A percentile compares a stretch with the other conserved stretches of the same genome.
These are phyloP conservation scores for Ceratina australensis DNA, from an alignment of 1,140 invertebrate genomes.

Conservation along the genomic window DNA sequence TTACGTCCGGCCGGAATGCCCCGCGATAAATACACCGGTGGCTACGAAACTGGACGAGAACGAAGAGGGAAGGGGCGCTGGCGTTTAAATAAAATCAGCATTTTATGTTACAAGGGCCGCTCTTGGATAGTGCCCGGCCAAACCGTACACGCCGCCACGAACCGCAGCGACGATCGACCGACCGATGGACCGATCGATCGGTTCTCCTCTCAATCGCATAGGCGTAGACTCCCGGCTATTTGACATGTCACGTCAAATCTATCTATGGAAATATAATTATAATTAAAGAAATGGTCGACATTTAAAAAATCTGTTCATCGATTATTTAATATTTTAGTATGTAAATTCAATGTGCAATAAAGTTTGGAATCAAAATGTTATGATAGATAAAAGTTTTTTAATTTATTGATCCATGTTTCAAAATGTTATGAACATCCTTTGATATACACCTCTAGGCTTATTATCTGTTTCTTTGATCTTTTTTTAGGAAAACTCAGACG, in stretches of 20 bases:
- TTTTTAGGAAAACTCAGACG: too few species aligned
- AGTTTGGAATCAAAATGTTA: too few species aligned
- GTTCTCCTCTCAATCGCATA: conserved; percentile 27
- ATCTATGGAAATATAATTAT: too few species aligned
- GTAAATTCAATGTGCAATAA: too few species aligned
- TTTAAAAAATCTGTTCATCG: too few species aligned
- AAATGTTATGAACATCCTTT: too few species aligned
- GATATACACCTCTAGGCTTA: too few species aligned
- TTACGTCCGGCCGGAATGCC: conserved; percentile 71
- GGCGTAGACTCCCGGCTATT: conserved; percentile 9
- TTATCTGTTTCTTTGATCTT: too few species aligned
- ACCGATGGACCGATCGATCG: conserved; percentile 39
- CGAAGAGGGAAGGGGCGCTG: conserved; percentile 44
- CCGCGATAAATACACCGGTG: conserved; percentile 71
- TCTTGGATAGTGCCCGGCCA: conserved; percentile 63
- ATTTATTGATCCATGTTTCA: too few species aligned
- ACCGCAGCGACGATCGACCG: conserved; percentile 41
- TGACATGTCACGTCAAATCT: background rate
- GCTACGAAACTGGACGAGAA: conserved; percentile 59
- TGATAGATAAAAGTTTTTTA: too few species aligned
- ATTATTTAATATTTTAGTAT: too few species aligned
- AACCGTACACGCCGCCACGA: conserved; percentile 47
- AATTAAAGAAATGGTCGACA: too few species aligned
- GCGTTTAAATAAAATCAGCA: conserved; percentile 74
- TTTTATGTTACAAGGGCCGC: conserved; percentile 71